A percentile compares a stretch with the other conserved stretches of the same genome.
Evolutionary conservation across 2,888 invertebrate genomes (phyloP).

Genomic region (Candidula unifasciata): DNA sequence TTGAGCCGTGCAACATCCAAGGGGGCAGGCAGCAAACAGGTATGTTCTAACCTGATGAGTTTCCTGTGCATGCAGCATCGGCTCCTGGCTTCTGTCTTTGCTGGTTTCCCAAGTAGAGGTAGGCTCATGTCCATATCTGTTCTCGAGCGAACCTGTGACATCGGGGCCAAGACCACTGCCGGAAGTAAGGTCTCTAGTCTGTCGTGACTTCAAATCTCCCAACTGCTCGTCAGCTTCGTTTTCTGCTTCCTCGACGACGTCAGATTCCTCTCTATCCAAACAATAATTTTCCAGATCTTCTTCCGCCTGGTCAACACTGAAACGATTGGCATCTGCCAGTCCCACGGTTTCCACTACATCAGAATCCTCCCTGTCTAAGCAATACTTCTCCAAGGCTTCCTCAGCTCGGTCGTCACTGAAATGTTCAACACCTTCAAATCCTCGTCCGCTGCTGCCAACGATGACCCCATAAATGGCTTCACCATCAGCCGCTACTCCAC

Average conservation of each 20-base stretch:
- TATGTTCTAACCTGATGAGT: conserved; percentile 20
- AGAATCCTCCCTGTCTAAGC: conserved; percentile 48
- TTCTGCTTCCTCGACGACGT: conserved; percentile 25
- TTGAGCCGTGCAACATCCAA: not conserved
- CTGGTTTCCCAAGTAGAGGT: too few species aligned
- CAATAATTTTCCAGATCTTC: conserved; percentile 48
- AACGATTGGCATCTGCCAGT: not conserved
- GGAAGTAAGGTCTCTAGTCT: not conserved
- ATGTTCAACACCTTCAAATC: not conserved
- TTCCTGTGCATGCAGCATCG: conserved; percentile 2
- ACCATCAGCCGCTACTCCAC: not conserved
- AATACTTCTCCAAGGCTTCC: conserved; percentile 46
- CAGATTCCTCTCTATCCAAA: conserved; percentile 48
- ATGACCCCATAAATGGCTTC: not conserved
- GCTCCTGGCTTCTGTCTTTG: conserved; percentile 28
- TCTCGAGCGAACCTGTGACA: not conserved
- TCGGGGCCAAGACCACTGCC: conserved; percentile 28
- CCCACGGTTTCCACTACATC: conserved; percentile 7
- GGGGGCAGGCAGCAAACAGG: not conserved
- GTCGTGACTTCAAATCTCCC: not conserved
- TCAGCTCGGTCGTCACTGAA: conserved; percentile 37
- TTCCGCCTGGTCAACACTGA: conserved; percentile 33
- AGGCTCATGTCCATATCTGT: not conserved
- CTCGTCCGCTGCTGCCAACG: not conserved
- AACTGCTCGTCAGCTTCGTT: not conserved